Evolutionary conservation across 2,888 invertebrate species (phyloP), one percentile per base, ranked within the genome.

Genomic region (Stictocephala bisonia): DNA sequence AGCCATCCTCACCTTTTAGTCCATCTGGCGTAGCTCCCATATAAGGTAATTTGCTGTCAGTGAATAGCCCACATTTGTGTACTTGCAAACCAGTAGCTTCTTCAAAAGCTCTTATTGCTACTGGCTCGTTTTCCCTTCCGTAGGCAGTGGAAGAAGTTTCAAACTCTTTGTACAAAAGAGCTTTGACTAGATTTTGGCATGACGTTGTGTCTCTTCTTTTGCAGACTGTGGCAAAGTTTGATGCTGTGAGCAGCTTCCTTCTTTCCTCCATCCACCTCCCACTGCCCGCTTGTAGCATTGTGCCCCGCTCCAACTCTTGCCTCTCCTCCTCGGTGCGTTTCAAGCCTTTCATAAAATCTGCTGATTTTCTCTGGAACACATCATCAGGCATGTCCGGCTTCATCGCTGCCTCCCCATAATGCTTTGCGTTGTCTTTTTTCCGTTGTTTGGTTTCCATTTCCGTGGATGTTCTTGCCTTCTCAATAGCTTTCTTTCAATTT

Each of bases 261-360:
- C 66, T 24, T 66, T 66, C 66, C 40, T 41, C 66, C 40, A 40
- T 66, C 66, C 66, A 66, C 20, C 35, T 13, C 11, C 41, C 66
- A 20, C 66, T 40, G n/a, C 15, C 18, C 9, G 40, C 3, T 20
- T 66, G 66, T 13, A 64, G 44, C 9, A 31, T 9, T 18, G 44
- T 64, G 6, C 29, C 40, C 31, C 64, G 15, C 64, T 64, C 58
- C 41, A 41, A 18, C 41, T 41, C 20, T 11, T 15, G 3, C 41
- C n/a, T n/a, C 41, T 41, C 41, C 15, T 20, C 41, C 18, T 41
- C 41, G 18, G 41, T 15, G n/a, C 41, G 41, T 41, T 41, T n/a
- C n/a, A 41, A 15, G 41, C n/a, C 3, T n/a, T 9, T 41, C 41
- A 58, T 11, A 7, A 44, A 68, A 20, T 48, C 26, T 27, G n/a